Conservation (phyloP, 2,113 vertebrate species). For the Rostratula benghalensis region DNA sequence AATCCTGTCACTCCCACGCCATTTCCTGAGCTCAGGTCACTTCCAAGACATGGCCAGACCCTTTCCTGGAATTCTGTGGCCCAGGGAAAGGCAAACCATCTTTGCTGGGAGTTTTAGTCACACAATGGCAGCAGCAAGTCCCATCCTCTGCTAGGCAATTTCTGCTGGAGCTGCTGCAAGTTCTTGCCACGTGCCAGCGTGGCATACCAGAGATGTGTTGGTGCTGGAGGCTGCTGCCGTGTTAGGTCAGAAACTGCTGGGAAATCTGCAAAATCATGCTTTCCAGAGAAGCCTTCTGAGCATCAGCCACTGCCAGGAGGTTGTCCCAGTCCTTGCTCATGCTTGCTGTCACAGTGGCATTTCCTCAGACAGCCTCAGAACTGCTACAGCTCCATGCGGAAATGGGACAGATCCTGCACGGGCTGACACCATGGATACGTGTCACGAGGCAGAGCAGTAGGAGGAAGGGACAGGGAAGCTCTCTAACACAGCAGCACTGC, state of each 20-base stretch:
- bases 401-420: neutral
- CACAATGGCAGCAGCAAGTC: rapidly evolving
- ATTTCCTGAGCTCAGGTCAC: neutral
- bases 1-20: neutral
- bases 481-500: neutral
- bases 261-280: rapidly evolving
- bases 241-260: neutral
- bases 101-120: neutral
- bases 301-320: rapidly evolving
- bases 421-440: neutral
- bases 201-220: rapidly evolving
- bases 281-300: neutral
- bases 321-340: too few relatives aligned
- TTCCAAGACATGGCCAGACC: neutral
- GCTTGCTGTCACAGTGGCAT: neutral
- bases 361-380: neutral
- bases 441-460: neutral
- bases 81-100: neutral
- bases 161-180: neutral
- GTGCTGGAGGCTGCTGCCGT: neutral
- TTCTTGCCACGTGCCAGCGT: rapidly evolving
- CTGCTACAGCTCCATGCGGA: neutral
- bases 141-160: neutral
- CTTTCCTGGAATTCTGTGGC: neutral
- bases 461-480: neutral